These are phyloP conservation scores for Aepyceros melampus DNA, from an alignment of 2,113 vertebrate species.

Conservation along the genomic window DNA sequence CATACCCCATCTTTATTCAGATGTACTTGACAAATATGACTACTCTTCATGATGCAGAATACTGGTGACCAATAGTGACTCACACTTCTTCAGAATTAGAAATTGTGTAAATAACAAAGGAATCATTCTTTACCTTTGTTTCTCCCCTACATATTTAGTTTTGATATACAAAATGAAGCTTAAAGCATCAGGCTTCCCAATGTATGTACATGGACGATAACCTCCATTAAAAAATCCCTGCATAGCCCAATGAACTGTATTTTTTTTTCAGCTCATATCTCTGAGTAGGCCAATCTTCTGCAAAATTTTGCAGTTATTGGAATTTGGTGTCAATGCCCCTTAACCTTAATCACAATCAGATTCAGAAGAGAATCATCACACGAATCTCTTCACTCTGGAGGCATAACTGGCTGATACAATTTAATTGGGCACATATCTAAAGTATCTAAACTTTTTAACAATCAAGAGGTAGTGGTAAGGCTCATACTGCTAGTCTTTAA, in stretches of 20 bases:
- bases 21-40: neutral
- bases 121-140: neutral
- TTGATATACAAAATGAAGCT: slow-evolving; percentile 1
- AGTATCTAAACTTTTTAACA: neutral
- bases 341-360: neutral
- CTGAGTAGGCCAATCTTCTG: neutral
- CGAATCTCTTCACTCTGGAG: neutral
- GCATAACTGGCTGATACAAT: neutral
- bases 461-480: neutral
- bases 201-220: neutral
- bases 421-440: neutral
- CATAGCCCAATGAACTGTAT: neutral
- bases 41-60: neutral
- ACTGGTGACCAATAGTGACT: neutral
- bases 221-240: neutral
- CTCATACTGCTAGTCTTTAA: neutral
- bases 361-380: neutral
- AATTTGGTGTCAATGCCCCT: neutral
- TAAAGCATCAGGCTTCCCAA: neutral
- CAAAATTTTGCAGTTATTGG: neutral
- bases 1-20: neutral
- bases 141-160: neutral
- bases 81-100: neutral
- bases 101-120: neutral
- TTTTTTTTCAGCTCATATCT: neutral